A percentile compares a stretch with the other conserved stretches of the same genome.
Evolutionary conservation across 2,888 invertebrate genomes (phyloP).

Genomic region (Drosophila nr. perissopoda): DNA sequence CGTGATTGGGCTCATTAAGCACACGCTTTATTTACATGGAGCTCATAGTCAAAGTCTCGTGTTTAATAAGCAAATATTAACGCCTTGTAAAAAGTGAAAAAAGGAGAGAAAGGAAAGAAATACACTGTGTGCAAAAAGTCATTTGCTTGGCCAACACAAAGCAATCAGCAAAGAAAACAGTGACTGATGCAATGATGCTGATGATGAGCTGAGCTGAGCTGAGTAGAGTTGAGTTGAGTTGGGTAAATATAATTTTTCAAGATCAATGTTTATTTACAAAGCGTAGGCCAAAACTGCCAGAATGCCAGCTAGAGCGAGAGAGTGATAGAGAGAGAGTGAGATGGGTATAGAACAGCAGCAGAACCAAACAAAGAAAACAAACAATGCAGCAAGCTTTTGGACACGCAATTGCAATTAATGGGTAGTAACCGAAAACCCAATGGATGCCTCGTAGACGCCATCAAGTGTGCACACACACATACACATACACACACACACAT

Average conservation of each 20-base stretch:
- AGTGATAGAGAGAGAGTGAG: not conserved
- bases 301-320: slow-evolving; percentile 63
- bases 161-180: slow-evolving; percentile 78
- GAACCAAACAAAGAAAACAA: slow-evolving; percentile 42
- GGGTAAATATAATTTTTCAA: slow-evolving; percentile 80
- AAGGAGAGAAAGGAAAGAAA: not conserved
- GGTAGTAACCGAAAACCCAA: slow-evolving; percentile 75
- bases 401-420: slow-evolving; percentile 84
- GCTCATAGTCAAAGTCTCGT: slow-evolving; percentile 58
- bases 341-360: slow-evolving; percentile 5
- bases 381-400: slow-evolving; percentile 73
- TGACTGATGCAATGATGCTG: slow-evolving; percentile 66
- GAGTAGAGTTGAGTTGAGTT: slow-evolving; percentile 52
- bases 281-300: slow-evolving; percentile 70
- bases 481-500: slow-evolving; percentile 38
- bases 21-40: slow-evolving; percentile 54
- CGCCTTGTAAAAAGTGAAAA: slow-evolving; percentile 56
- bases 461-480: slow-evolving; percentile 55
- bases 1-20: slow-evolving; percentile 81
- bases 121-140: slow-evolving; percentile 23
- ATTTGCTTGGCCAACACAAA: slow-evolving; percentile 63
- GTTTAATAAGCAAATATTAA: slow-evolving; percentile 79
- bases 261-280: slow-evolving; percentile 79
- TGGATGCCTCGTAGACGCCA: slow-evolving; percentile 64
- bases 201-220: slow-evolving; percentile 75